Evolutionary conservation across 1,140 invertebrate genomes (phyloP).

Genomic region (Eriosoma lanigerum): DNA sequence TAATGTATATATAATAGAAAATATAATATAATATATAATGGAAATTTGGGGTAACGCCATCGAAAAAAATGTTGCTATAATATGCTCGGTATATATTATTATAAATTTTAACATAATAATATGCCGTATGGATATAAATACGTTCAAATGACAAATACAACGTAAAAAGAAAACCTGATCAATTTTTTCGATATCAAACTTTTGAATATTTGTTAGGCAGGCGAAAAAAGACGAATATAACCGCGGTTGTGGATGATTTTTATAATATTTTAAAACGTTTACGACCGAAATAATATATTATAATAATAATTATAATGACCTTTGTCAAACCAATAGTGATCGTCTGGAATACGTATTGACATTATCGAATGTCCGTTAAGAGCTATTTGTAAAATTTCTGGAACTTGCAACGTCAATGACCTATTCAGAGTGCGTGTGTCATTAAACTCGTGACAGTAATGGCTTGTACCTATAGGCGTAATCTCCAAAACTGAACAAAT

Average conservation of each 20-base stretch:
- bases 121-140: background rate
- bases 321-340: slow-evolving; percentile 21
- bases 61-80: background rate
- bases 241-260: background rate
- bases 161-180: background rate
- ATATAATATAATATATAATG: background rate
- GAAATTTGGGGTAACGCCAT: background rate
- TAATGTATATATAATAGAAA: background rate
- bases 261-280: slow-evolving; percentile 8
- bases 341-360: background rate
- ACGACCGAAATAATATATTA: background rate
- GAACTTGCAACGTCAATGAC: slow-evolving; percentile 26
- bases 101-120: background rate
- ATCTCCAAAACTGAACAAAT: background rate
- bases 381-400: slow-evolving; percentile 39
- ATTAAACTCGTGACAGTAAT: slow-evolving; percentile 31
- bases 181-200: background rate
- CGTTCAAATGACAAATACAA: slow-evolving; percentile 1
- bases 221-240: background rate
- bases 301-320: slow-evolving; percentile 21
- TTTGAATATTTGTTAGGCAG: background rate
- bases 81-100: background rate
- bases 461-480: too few relatives aligned
- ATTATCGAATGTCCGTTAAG: slow-evolving; percentile 24
- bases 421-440: slow-evolving; percentile 24